Evolutionary conservation across 2,113 vertebrate genomes (phyloP), one percentile per base, ranked within the genome.

Genomic region (Papio anubis): DNA sequence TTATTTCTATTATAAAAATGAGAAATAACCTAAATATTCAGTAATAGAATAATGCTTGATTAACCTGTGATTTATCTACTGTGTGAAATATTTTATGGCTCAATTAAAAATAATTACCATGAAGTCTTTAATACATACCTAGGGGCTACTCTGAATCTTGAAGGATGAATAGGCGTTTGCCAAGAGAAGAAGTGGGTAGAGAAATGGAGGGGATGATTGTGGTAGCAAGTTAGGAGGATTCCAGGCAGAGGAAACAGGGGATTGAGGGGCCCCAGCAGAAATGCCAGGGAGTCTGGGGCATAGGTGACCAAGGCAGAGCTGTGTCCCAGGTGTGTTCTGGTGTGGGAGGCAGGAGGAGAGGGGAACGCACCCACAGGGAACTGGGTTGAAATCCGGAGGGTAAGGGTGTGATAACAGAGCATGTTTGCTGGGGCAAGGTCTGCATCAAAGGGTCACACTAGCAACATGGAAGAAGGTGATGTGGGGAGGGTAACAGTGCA

Each of bases 1-100:
- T 68, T 76, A 83, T 96, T 89, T 83, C 68, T 78, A 84, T 30
- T 84, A 78, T 57, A 70, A 89, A 84, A 84, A 70, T 61, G 35
- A 35, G 59, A 90, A 73, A 55, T 7, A 55, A 55, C n/a, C 4
- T 84, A 66, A 75, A 57, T 68, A 81, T 64, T 43, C 48, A 80
- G 8, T 95, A 83, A 68, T 76, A 84, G 59, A 45, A 78, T 55
- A 20, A 57, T 57, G 68, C 6, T 52, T 79, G 59, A 40, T 32
- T 57, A 81, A 81, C 6, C 21, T 81, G 6, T 55, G 27, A 10
- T 38, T 20, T 72, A 50, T 43, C 25, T 87, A 64, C 52, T 73
- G 5, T 76, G 52, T 88, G 40, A 35, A 80, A 86, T 88, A 82
- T 45, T 73, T 88, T 88, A 80, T 82, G 21, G n/a, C 16, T 76